phyloP scores from a whole-genome alignment of 2,888 invertebrate genomes.

The Leuctra nigra region DNA sequence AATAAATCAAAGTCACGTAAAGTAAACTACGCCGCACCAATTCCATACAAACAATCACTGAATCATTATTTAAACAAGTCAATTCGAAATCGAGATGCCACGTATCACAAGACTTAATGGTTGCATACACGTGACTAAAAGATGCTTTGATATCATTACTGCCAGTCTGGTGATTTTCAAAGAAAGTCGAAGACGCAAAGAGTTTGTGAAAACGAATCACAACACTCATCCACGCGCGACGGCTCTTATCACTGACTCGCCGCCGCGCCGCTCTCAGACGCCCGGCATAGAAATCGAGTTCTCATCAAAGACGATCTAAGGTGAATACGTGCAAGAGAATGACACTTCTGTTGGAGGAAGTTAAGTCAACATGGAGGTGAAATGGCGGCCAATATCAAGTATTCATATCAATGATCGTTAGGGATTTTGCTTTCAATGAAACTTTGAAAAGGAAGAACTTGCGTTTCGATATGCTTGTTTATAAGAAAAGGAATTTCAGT shows the following conservation, averaged over 20 bases:
- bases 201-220: not conserved
- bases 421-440: too few species aligned
- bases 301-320: conserved; percentile 1
- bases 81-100: not conserved
- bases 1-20: too few species aligned
- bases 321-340: not conserved
- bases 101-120: too few species aligned
- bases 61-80: too few species aligned
- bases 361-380: too few species aligned
- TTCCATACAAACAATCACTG: too few species aligned
- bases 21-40: too few species aligned
- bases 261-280: not conserved
- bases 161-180: conserved; percentile 13
- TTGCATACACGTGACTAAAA: not conserved
- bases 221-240: conserved; percentile 3
- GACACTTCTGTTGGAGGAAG: not conserved
- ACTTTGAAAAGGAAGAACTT: too few species aligned
- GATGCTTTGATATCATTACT: conserved; percentile 18
- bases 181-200: not conserved
- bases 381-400: too few species aligned
- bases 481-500: too few species aligned
- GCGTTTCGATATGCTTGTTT: too few species aligned
- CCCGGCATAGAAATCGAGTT: not conserved
- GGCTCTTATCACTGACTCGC: not conserved
- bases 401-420: too few species aligned